A percentile compares a stretch with the other conserved stretches of the same genome.
phyloP scores from a whole-genome alignment of 1,140 invertebrate genomes.

The Trachymyrmex septentrionalis region DNA sequence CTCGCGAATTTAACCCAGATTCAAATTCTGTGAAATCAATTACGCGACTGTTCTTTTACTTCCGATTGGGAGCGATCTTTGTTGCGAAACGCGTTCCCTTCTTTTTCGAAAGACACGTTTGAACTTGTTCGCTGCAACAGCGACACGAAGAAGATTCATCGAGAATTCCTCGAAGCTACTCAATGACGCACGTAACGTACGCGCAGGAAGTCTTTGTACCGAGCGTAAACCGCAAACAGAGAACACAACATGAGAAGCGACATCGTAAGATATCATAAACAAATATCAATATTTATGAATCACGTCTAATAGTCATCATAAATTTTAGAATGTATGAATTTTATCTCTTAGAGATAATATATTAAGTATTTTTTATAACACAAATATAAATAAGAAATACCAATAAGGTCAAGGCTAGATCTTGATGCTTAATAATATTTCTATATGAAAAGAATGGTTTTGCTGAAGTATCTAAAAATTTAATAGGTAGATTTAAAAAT shows the following conservation, averaged over 20 bases:
- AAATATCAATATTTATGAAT: conserved; percentile 1
- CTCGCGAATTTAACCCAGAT: conserved; percentile 53
- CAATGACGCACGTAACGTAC: conserved; percentile 46
- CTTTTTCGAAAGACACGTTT: conserved; percentile 23
- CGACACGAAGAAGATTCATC: conserved; percentile 24
- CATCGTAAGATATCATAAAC: not conserved
- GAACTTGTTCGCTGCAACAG: conserved; percentile 2
- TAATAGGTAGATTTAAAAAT: too few species aligned
- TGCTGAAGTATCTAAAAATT: too few species aligned
- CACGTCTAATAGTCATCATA: not conserved
- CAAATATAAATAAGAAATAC: too few species aligned
- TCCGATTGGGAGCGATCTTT: conserved; percentile 44
- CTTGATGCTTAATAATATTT: too few species aligned
- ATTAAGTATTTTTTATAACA: not conserved
- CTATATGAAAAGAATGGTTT: too few species aligned
- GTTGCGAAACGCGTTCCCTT: conserved; percentile 29
- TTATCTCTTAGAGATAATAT: not conserved
- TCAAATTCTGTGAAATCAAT: conserved; percentile 47
- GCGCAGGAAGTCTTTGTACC: conserved; percentile 24
- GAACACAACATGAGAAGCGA: not conserved
- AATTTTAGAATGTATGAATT: not conserved
- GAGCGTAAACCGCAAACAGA: conserved; percentile 1
- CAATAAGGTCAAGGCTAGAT: too few species aligned
- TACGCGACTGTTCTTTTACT: conserved; percentile 34
- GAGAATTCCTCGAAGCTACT: conserved; percentile 28